These are phyloP conservation scores for Pogonophryne albipinna DNA, from an alignment of 2,797 vertebrate species.

Conservation along the genomic window DNA sequence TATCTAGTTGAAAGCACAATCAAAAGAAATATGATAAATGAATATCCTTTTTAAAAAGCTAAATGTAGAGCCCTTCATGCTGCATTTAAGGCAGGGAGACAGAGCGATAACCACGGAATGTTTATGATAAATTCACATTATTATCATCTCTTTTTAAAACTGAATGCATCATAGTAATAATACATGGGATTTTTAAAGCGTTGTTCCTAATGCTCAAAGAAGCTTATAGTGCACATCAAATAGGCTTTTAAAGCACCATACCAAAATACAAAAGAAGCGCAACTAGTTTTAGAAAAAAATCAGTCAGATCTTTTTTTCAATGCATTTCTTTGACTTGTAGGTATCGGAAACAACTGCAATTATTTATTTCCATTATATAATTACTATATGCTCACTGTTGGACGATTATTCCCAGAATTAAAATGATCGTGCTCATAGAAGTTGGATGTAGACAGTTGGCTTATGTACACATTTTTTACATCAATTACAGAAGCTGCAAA, in stretches of 20 bases:
- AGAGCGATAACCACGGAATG: neutral
- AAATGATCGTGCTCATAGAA: constrained; percentile 39
- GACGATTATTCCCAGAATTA: constrained; percentile 41
- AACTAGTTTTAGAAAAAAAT: no score
- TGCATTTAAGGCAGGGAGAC: neutral
- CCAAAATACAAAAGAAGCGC: constrained; percentile 18
- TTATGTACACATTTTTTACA: constrained; percentile 23
- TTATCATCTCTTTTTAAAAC: neutral
- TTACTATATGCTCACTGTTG: constrained; percentile 32
- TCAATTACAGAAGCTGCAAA: constrained; percentile 1
- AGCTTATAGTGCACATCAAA: neutral
- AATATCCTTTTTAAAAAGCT: no score
- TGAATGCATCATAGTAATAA: constrained; percentile 3
- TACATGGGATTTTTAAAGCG: no score
- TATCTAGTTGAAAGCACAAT: neutral
- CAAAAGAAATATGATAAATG: no score
- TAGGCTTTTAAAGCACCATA: neutral
- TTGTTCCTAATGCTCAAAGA: no score
- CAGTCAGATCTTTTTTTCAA: no score
- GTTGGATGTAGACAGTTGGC: constrained; percentile 7
- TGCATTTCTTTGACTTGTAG: constrained; percentile 11
- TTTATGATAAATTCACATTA: constrained; percentile 33
- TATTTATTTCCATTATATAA: constrained; percentile 40
- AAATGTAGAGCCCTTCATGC: no score
- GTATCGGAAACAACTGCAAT: constrained; percentile 14